These are phyloP conservation scores for Tribolium madens DNA, from an alignment of 1,140 invertebrate species.

Conservation along the genomic window DNA sequence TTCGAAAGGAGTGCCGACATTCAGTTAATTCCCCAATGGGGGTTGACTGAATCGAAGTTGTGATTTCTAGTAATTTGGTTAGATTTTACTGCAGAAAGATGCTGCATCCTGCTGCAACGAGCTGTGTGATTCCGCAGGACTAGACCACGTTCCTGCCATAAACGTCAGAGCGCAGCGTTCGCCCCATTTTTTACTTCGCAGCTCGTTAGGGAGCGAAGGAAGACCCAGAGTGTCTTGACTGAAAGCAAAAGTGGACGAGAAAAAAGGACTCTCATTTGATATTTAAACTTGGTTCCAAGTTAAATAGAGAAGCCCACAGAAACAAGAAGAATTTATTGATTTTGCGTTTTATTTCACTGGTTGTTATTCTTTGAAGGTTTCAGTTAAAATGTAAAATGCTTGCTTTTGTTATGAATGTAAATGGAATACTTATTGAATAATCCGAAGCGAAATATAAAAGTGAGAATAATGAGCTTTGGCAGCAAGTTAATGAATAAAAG, in stretches of 20 bases:
- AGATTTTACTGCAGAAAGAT: constrained; percentile 1
- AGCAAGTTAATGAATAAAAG: not conserved
- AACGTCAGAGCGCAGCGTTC: not conserved
- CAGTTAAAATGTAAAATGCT: not conserved
- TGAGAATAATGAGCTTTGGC: not conserved
- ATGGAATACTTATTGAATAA: not conserved
- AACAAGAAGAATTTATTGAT: not conserved
- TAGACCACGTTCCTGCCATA: constrained; percentile 1
- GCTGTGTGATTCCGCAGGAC: constrained; percentile 2
- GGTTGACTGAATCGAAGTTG: not conserved
- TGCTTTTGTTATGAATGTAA: not conserved
- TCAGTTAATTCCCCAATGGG: no score
- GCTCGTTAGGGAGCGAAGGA: not conserved
- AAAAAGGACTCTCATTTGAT: not conserved
- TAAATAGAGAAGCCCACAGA: no score
- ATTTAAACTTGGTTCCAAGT: no score
- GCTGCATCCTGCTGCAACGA: constrained; percentile 11
- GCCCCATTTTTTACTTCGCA: constrained; percentile 1
- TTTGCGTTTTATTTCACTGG: not conserved
- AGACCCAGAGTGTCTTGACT: not conserved
- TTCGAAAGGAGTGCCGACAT: no score
- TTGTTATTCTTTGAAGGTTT: not conserved
- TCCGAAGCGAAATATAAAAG: not conserved
- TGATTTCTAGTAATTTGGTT: no score
- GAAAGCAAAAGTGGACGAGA: not conserved